Evolutionary conservation across 2,113 vertebrate species (phyloP).

Genomic region (Callocephalon fimbriatum): DNA sequence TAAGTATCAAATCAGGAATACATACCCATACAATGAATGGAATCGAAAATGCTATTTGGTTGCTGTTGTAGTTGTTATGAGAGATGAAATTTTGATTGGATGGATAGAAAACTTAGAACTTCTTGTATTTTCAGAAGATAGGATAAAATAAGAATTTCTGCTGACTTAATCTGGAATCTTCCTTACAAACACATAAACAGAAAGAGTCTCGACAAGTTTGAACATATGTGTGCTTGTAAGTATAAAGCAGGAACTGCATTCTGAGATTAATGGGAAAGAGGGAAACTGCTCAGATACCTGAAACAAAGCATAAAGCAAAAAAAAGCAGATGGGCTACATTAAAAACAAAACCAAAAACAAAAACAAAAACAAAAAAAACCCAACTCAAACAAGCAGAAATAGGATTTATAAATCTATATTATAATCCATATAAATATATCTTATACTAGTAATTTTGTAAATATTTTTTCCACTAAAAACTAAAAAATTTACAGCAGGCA

Average conservation of each 20-base stretch:
- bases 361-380: background rate
- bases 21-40: background rate
- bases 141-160: background rate
- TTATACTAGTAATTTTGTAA: background rate
- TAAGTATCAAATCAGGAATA: background rate
- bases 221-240: background rate
- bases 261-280: background rate
- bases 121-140: background rate
- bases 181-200: background rate
- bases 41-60: background rate
- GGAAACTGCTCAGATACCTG: background rate
- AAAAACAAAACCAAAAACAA: background rate
- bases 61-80: background rate
- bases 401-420: too few relatives aligned
- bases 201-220: background rate
- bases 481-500: background rate
- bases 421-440: too few relatives aligned
- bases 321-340: too few relatives aligned
- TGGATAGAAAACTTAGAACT: background rate
- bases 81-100: background rate
- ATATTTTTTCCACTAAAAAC: background rate
- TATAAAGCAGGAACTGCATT: background rate
- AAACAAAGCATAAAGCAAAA: background rate
- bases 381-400: too few relatives aligned
- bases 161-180: background rate